Conservation (phyloP, 2,797 vertebrate species). For the Leptatherina wallacei region DNA sequence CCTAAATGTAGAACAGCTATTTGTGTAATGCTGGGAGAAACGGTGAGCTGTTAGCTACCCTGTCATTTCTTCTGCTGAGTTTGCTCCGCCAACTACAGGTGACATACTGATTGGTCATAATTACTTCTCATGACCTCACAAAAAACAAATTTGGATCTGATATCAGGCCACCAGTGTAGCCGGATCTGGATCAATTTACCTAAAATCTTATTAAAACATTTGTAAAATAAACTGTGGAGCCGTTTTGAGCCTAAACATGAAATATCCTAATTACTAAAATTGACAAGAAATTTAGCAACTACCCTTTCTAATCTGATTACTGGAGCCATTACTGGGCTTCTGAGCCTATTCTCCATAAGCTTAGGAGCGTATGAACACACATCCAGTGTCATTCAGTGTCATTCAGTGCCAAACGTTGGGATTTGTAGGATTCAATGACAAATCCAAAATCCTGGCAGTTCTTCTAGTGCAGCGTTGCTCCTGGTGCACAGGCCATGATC, state of each 20-base stretch:
- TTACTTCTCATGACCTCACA: no score
- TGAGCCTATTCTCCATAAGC: not conserved
- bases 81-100: no score
- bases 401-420: constrained; percentile 18
- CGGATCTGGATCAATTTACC: not conserved
- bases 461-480: constrained; percentile 18
- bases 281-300: constrained; percentile 3
- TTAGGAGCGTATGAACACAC: not conserved
- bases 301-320: constrained; percentile 9
- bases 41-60: no score
- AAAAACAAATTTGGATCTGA: no score
- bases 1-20: no score
- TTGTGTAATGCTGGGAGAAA: no score
- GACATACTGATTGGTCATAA: no score
- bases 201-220: not conserved
- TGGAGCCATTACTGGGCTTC: constrained; percentile 5
- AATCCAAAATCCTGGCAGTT: constrained; percentile 35
- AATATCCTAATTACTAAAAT: not conserved
- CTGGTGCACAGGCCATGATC: constrained; percentile 7
- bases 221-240: not conserved
- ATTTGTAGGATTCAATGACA: constrained; percentile 26
- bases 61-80: no score
- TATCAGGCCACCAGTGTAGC: not conserved
- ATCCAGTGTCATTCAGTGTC: not conserved
- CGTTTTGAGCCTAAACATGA: not conserved